These are phyloP conservation scores for Pseudopodoces humilis DNA, from an alignment of 2,113 vertebrate genomes.

Conservation along the genomic window DNA sequence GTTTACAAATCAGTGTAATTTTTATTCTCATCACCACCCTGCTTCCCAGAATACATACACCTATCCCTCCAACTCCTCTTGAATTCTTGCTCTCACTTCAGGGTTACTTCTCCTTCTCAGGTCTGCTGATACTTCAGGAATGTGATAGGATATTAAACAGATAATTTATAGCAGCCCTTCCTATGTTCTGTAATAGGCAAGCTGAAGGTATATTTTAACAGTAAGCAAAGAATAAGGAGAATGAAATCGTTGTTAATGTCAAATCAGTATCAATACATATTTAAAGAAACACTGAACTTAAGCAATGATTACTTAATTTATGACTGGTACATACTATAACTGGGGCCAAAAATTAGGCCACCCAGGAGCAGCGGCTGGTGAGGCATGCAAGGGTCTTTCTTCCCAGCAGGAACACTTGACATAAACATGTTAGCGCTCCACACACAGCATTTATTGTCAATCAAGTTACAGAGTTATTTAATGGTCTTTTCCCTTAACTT, in stretches of 20 bases:
- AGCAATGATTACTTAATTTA: not conserved
- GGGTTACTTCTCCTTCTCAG: not conserved
- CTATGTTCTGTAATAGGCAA: not conserved
- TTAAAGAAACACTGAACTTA: not conserved
- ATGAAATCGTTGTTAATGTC: not conserved
- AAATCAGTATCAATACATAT: not conserved
- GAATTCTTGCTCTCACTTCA: not conserved
- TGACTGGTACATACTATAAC: not conserved
- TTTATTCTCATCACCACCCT: not conserved
- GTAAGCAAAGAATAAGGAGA: not conserved
- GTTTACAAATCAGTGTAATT: not conserved
- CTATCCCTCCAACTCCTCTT: not conserved
- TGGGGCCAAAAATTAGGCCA: conserved; percentile 34
- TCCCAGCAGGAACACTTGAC: conserved; percentile 27
- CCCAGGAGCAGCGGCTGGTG: conserved; percentile 11
- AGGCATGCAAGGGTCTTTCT: conserved; percentile 35
- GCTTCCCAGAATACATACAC: not conserved
- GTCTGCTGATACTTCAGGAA: not conserved
- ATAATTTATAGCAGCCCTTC: not conserved
- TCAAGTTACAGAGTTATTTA: conserved; percentile 39
- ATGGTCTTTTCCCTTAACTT: conserved; percentile 42
- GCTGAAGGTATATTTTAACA: not conserved
- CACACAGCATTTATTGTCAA: conserved; percentile 33
- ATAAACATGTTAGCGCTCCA: conserved; percentile 23
- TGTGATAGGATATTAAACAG: not conserved